Evolutionary conservation across 2,113 vertebrate genomes (phyloP).

Genomic region (Arenaria interpres): DNA sequence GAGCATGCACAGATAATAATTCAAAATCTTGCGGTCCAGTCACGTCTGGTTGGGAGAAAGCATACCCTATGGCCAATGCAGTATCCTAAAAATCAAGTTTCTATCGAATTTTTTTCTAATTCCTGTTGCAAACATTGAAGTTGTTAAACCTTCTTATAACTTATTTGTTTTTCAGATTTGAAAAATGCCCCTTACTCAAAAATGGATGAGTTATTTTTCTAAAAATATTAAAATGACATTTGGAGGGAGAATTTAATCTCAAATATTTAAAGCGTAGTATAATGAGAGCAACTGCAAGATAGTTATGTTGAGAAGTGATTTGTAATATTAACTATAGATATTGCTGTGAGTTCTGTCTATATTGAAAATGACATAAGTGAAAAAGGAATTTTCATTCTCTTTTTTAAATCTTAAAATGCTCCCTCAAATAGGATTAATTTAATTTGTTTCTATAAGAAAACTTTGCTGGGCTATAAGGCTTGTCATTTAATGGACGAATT

Average conservation of each 20-base stretch:
- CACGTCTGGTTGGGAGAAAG: background rate
- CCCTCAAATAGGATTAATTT: background rate
- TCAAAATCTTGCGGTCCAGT: background rate
- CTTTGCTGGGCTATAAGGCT: background rate
- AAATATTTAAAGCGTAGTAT: background rate
- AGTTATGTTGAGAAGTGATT: background rate
- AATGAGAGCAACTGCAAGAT: background rate
- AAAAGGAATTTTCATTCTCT: background rate
- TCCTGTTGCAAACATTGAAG: background rate
- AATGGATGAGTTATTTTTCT: background rate
- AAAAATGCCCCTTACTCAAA: background rate
- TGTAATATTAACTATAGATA: background rate
- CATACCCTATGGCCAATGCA: background rate
- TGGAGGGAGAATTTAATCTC: background rate
- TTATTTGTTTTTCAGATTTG: background rate
- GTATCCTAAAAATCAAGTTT: background rate
- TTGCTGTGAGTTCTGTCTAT: background rate
- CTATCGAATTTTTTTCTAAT: background rate
- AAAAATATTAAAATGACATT: background rate
- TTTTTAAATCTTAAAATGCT: background rate
- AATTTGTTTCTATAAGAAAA: conserved; percentile 19
- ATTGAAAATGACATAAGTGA: background rate
- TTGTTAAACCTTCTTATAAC: background rate
- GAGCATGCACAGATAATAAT: background rate
- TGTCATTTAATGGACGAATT: background rate